Base-by-base conservation (phyloP, 2,797 vertebrate species). In the Dromococcyx pavoninus region DNA sequence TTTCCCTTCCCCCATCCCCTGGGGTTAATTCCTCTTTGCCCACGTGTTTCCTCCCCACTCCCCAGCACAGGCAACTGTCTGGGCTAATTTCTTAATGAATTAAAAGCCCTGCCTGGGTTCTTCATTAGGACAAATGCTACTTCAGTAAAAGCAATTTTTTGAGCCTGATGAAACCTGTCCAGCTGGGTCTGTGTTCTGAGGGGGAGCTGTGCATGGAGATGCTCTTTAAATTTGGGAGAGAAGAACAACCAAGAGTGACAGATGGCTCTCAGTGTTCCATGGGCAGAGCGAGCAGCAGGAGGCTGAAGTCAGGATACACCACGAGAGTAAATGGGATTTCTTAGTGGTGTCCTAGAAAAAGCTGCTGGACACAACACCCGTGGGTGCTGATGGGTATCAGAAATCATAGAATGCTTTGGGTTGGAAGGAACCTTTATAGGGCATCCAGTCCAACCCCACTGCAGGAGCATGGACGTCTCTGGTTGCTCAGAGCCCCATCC, bases 31-130 rank as follows among this genome's bases (percentile, higher is more conserved):
- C 73, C 18, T 78, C 72, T 91, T 85, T 69, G 74, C 11, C 83
- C 21, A 3, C 11, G 8, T 28, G 4, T 71, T 66, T 43, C 35
- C 25, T 79, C 50, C 54, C 50, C 28, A 0, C 28, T 66, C 51
- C 65, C 62, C 78, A 77, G 60, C 60, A 10, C 30, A 2, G 28
- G 39, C 35, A 89, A 13, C 37, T 22, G 64, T 33, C 86, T 78
- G 73, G 30, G 76, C 73, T 91, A 21, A 88, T 95, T 94, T 85
- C 73, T 58, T 93, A 89, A 88, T 84, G 58, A 88, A 94, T 94
- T 86, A 81, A 94, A 94, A 95, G 73, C 86, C 58, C 44, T 16
- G 50, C 76, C 41, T 17, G 1, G 19, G 21, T 51, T 72, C 57
- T 67, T 74, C n/a, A 1, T 67, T 54, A 58, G 80, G 12, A n/a